These are phyloP conservation scores for Platycheirus rosarum DNA, from an alignment of 2,888 invertebrate species.

Conservation along the genomic window DNA sequence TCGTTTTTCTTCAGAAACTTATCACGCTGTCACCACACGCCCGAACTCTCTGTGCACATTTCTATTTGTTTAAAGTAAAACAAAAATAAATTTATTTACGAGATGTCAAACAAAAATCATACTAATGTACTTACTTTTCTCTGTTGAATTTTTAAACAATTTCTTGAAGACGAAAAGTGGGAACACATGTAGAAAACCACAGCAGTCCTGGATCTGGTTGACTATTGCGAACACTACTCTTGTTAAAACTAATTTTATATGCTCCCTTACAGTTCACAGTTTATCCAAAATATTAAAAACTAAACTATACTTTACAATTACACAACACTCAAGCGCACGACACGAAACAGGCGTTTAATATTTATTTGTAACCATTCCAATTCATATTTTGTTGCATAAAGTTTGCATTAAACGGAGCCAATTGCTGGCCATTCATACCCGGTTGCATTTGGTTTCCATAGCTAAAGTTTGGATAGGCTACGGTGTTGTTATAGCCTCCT, in stretches of 20 bases:
- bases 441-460: conserved; percentile 40
- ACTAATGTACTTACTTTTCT: conserved; percentile 49
- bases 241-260: background rate
- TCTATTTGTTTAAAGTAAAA: conserved; percentile 50
- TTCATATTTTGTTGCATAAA: conserved; percentile 53
- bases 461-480: conserved; percentile 56
- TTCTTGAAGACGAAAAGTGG: conserved; percentile 12
- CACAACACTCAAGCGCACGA: conserved; percentile 49
- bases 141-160: background rate
- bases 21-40: conserved; percentile 1
- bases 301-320: conserved; percentile 45
- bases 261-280: background rate
- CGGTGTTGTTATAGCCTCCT: conserved; percentile 34
- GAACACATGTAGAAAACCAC: conserved; percentile 8
- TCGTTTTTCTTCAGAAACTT: background rate
- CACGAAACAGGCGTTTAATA: conserved; percentile 16
- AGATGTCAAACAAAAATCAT: background rate
- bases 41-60: conserved; percentile 15
- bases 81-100: conserved; percentile 24
- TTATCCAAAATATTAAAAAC: conserved; percentile 18
- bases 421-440: conserved; percentile 41
- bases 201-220: background rate
- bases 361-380: conserved; percentile 63
- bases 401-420: conserved; percentile 51
- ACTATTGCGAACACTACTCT: background rate